Conservation (phyloP, 2,888 invertebrate species). For the Chrysotoxum bicinctum region DNA sequence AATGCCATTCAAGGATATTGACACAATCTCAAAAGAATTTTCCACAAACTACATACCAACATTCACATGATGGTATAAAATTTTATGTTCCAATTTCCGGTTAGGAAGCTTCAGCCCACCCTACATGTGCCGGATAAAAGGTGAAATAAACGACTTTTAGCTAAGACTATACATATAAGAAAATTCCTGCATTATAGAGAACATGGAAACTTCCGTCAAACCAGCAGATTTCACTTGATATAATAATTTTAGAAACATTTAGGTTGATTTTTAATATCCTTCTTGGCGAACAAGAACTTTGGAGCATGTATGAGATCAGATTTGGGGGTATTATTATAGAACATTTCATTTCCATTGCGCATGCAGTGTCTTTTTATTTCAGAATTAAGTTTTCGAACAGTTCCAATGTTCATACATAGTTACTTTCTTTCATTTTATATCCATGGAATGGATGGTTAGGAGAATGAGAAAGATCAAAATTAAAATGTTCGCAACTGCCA, state of each 20-base stretch:
- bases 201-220: slow-evolving; percentile 27
- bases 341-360: slow-evolving; percentile 24
- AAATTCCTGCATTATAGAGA: slow-evolving; percentile 26
- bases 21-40: slow-evolving; percentile 18
- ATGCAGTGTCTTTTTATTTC: not conserved
- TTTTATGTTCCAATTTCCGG: slow-evolving; percentile 70
- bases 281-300: not conserved
- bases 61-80: slow-evolving; percentile 47
- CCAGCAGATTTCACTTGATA: slow-evolving; percentile 14
- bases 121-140: not conserved
- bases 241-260: slow-evolving; percentile 25
- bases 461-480: slow-evolving; percentile 21
- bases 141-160: slow-evolving; percentile 4
- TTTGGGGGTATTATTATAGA: slow-evolving; percentile 32
- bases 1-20: slow-evolving; percentile 30
- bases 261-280: slow-evolving; percentile 25
- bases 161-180: not conserved
- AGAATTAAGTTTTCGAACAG: not conserved
- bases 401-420: not conserved
- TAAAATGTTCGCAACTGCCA: slow-evolving; percentile 22
- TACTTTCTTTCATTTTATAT: not conserved
- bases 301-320: slow-evolving; percentile 44
- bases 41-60: slow-evolving; percentile 23
- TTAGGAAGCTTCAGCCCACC: slow-evolving; percentile 14
- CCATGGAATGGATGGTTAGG: not conserved